phyloP scores from a whole-genome alignment of 2,888 invertebrate genomes.

The Camponotus fellah region DNA sequence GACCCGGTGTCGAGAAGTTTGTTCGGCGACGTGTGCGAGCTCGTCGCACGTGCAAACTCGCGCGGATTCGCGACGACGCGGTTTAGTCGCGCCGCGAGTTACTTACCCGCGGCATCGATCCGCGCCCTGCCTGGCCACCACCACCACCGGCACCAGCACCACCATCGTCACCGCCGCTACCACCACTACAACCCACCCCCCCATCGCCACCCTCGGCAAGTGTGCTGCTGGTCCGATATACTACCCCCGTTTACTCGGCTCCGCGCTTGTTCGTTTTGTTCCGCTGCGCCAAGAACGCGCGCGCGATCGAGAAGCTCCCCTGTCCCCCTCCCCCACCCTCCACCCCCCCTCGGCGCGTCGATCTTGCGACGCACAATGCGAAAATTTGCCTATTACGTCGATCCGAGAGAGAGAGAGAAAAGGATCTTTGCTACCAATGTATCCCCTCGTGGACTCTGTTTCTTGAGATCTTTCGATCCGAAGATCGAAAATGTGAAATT shows the following conservation, averaged over 20 bases:
- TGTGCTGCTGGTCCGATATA: conserved; percentile 30
- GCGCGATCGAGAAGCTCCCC: conserved; percentile 15
- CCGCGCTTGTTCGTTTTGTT: conserved; percentile 61
- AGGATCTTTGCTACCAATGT: neutral
- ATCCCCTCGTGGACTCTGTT: neutral
- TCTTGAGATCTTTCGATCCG: neutral
- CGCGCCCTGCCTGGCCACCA: conserved; percentile 33
- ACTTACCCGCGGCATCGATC: conserved; percentile 38
- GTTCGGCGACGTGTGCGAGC: neutral
- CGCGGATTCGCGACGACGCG: conserved; percentile 23
- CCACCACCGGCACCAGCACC: neutral
- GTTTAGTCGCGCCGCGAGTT: conserved; percentile 28
- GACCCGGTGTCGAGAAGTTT: conserved; percentile 12
- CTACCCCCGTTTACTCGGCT: conserved; percentile 65
- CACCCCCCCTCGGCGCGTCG: neutral
- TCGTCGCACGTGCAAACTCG: conserved; percentile 36
- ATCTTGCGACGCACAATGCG: conserved; percentile 24
- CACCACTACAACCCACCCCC: neutral
- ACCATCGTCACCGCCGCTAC: neutral
- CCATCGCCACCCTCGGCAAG: neutral
- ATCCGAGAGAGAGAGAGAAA: neutral
- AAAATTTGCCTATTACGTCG: neutral
- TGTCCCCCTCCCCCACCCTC: neutral
- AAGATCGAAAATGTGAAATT: neutral
- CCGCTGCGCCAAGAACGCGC: conserved; percentile 19